Evolutionary conservation across 2,113 vertebrate genomes (phyloP), one percentile per base, ranked within the genome.

Genomic region (Zootoca vivipara): DNA sequence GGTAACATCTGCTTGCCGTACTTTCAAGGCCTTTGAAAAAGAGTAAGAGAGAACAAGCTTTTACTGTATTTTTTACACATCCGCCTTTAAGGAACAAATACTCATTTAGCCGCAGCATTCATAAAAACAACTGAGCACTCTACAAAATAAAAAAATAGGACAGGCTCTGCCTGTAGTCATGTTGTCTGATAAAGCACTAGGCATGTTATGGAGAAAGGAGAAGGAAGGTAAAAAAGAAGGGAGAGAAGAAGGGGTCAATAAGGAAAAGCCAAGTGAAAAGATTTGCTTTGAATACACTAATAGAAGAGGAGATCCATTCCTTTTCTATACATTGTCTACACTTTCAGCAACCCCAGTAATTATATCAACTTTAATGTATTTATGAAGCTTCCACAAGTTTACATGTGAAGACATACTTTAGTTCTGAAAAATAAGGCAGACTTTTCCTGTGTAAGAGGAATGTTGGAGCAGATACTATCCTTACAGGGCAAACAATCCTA

Each of bases 1-100:
- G 93, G 99, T 99, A 94, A 99, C 92, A 87, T 99, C 99, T 10
- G 99, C 99, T 96, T 98, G 98, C 6, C 99, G 97, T 85, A 99
- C 99, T 97, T 99, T 99, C 77, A 99, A 95, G 28, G 97, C 97
- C 99, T 99, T 92, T 82, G 67, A 92, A 94, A 91, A 0, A 94
- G 65, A 18, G 20, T 20, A 40, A 8, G 2, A 78, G 22, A 85
- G 18, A 78, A 13, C 38, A 96, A 58, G n/a, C 30, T 28, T 42
- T 83, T 30, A 84, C 13, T 90, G 64, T 28, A 56, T 24, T 79
- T 79, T 89, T 92, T 86, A 91, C 7, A 6, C 69, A 85, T 35
- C 35, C 1, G 26, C 7, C 35, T 62, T 74, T 78, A 86, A 38
- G 84, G 79, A 69, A 78, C 77, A 0, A 78, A 86, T 35, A 26